These are phyloP conservation scores for Rhopilema esculentum DNA, from an alignment of 30 jellyfish, hydroid and myxozoan genomes.

Conservation along the genomic window DNA sequence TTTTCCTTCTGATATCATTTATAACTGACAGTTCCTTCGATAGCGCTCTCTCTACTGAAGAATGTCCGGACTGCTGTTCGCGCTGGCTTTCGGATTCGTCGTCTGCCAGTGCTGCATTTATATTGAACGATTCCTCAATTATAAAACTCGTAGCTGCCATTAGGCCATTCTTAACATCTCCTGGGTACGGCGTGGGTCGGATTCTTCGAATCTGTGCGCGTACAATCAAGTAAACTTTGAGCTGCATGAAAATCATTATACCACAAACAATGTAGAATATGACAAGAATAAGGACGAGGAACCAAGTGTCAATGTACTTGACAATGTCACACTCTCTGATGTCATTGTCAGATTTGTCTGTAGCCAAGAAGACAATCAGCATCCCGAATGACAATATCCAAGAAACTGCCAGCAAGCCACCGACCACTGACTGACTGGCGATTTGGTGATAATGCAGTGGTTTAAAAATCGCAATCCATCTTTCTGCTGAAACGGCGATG, in stretches of 20 bases:
- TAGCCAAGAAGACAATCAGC: slow-evolving; percentile 34
- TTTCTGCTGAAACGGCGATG: slow-evolving; percentile 57
- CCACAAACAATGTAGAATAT: slow-evolving; percentile 58
- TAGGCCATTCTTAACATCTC: slow-evolving; percentile 22
- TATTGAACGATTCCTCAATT: slow-evolving; percentile 29
- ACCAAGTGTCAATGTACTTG: slow-evolving; percentile 37
- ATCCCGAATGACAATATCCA: slow-evolving; percentile 38
- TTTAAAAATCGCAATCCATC: slow-evolving; percentile 69
- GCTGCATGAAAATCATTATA: slow-evolving; percentile 53
- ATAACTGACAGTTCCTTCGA: neutral
- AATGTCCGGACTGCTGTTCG: neutral
- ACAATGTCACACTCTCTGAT: slow-evolving; percentile 52
- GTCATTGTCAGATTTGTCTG: slow-evolving; percentile 15
- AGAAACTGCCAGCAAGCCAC: slow-evolving; percentile 8
- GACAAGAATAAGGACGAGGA: slow-evolving; percentile 15
- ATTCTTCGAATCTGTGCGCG: slow-evolving; percentile 56
- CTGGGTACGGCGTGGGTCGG: slow-evolving; percentile 25
- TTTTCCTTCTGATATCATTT: neutral
- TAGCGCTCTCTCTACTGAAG: neutral
- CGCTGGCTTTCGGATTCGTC: neutral
- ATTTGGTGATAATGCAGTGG: slow-evolving; percentile 65
- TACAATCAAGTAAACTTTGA: slow-evolving; percentile 36
- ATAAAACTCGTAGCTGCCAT: slow-evolving; percentile 52
- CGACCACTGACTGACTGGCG: slow-evolving; percentile 37
- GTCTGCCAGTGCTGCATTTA: slow-evolving; percentile 14